Evolutionary conservation across 2,113 vertebrate genomes (phyloP).

Genomic region (Otis tarda): DNA sequence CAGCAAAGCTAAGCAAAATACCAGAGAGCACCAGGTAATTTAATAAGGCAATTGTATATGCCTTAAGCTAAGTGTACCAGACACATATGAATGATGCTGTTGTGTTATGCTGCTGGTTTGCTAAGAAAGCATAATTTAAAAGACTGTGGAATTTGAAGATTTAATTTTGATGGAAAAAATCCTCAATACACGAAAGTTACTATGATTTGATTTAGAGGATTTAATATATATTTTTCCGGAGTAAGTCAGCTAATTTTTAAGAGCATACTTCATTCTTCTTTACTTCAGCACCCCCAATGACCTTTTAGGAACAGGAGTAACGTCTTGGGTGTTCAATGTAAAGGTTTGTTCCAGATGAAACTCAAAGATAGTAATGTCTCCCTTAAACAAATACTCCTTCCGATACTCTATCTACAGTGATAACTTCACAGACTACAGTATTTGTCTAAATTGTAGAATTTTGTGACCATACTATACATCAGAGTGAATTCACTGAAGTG

Average conservation of each 20-base stretch:
- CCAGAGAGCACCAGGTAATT: slow-evolving; percentile 43
- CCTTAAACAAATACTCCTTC: background rate
- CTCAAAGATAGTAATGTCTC: background rate
- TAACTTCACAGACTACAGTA: background rate
- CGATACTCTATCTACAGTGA: background rate
- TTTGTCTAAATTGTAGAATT: background rate
- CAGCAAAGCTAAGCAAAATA: slow-evolving; percentile 39
- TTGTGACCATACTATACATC: background rate
- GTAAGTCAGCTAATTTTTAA: background rate
- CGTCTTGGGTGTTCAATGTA: background rate
- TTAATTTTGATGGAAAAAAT: background rate
- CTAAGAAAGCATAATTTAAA: background rate
- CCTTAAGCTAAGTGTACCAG: background rate
- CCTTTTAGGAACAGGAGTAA: background rate
- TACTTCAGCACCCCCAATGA: background rate
- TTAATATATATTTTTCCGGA: background rate
- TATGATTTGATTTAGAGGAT: background rate
- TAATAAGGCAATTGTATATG: slow-evolving; percentile 19
- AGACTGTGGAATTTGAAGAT: background rate
- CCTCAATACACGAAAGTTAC: background rate
- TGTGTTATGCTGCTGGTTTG: slow-evolving; percentile 1
- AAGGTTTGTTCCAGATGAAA: background rate
- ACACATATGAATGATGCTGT: slow-evolving; percentile 20
- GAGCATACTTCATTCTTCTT: background rate
- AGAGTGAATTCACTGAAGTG: background rate